A percentile compares a stretch with the other conserved stretches of the same genome.
These are phyloP conservation scores for Uloborus diversus DNA, from an alignment of 1,140 invertebrate genomes.

Conservation along the genomic window DNA sequence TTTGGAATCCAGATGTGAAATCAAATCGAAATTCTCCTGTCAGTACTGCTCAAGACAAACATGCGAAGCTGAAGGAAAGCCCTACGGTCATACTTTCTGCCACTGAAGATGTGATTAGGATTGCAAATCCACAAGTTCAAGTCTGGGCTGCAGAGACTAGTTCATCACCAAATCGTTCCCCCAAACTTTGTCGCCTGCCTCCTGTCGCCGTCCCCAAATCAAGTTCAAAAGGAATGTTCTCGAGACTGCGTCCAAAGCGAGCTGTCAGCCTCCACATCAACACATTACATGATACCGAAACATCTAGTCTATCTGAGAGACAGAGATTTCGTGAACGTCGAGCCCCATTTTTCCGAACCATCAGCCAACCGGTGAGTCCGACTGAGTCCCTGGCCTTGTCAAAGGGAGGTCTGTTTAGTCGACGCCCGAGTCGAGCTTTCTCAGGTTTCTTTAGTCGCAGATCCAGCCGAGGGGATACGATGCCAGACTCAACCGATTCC, in stretches of 20 bases:
- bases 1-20: no score
- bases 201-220: background rate
- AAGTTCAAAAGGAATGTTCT: background rate
- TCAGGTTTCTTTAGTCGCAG: no score
- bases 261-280: constrained; percentile 5
- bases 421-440: constrained; percentile 3
- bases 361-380: constrained; percentile 37
- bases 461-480: background rate
- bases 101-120: no score
- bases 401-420: constrained; percentile 14
- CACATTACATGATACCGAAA: background rate
- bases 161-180: background rate
- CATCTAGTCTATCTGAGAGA: constrained; percentile 16
- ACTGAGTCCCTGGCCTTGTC: background rate
- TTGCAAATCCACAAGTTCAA: no score
- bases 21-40: no score
- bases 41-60: no score
- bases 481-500: background rate
- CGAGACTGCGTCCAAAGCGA: constrained; percentile 9
- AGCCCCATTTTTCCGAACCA: background rate
- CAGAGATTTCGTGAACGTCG: constrained; percentile 19
- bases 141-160: no score
- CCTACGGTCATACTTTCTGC: no score
- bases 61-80: no score
- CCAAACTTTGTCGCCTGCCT: background rate